Percentiles rank a stretch among this genome's conserved stretches.
Conservation (phyloP, 1,140 invertebrate genomes). For the Leptinotarsa undecemlineata region DNA sequence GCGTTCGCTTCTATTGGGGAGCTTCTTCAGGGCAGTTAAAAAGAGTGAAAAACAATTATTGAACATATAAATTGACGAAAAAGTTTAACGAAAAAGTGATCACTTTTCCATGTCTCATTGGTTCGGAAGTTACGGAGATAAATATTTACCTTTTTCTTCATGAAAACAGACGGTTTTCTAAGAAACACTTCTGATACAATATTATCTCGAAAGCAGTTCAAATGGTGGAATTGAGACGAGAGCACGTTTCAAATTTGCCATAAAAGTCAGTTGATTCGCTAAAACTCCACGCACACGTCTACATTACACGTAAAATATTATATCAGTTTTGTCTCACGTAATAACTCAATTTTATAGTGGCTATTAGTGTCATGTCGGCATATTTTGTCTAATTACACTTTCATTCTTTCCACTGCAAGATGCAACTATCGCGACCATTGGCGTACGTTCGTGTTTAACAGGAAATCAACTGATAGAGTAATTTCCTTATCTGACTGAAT, state of each 20-base stretch:
- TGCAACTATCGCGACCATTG: not conserved
- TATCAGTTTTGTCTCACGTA: constrained; percentile 5
- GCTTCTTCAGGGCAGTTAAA: too few species aligned
- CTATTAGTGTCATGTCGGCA: constrained; percentile 1
- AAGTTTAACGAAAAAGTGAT: too few species aligned
- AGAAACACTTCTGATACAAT: too few species aligned
- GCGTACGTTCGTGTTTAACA: not conserved
- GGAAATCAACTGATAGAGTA: too few species aligned
- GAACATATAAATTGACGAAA: too few species aligned
- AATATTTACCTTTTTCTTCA: too few species aligned
- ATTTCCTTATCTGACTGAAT: too few species aligned
- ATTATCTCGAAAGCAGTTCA: constrained; percentile 1
- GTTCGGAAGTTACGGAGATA: too few species aligned
- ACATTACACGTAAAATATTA: not conserved
- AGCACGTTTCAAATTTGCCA: constrained; percentile 16
- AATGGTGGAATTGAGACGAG: not conserved
- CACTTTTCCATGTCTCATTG: too few species aligned
- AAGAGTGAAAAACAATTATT: too few species aligned
- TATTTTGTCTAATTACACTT: constrained; percentile 3
- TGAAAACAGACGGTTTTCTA: too few species aligned
- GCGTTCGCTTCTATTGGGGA: too few species aligned
- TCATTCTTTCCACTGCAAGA: not conserved
- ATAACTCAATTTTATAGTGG: not conserved
- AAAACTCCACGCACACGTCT: not conserved
- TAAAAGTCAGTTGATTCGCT: not conserved